Base-by-base conservation (phyloP, 2,113 vertebrate genomes). In the Lynx canadensis region DNA sequence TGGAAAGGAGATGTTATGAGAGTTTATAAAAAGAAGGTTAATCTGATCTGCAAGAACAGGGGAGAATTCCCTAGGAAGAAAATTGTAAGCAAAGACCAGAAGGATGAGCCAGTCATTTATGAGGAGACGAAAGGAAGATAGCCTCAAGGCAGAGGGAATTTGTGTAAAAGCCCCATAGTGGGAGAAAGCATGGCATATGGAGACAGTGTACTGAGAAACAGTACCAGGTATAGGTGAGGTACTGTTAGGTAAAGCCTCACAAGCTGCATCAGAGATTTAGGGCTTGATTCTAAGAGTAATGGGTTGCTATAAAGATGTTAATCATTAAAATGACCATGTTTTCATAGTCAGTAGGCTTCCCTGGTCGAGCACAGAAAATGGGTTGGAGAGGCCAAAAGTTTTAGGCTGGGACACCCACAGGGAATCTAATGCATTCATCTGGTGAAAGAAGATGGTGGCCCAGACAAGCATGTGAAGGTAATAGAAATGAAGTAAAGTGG, bases 11-110 rank as follows among this genome's bases (percentile, higher is more conserved):
- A 16, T 89, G 19, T 18, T 73, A 13, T 31, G 1, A 91, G 36
- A 84, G 50, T 23, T 88, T 84, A 80, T 10, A 52, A 45, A 78
- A 50, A 31, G 21, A 68, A 1, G 15, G 5, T 89, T 85, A 11
- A 68, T 48, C 4, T 57, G 4, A 36, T 92, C 33, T 48, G 5
- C 5, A 86, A 74, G 27, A 10, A n/a, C 52, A 57, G 36, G 18
- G 15, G 5, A 87, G 36, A 92, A 74, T 41, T 89, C 33, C 74
- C 19, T 68, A 25, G 27, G 84, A 90, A 87, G 10, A 89, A 93
- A 79, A 79, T 19, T 71, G n/a, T 92, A 83, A 93, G 10, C 27
- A 63, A 78, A 87, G 10, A 36, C 50, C 13, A 50, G 14, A 92
- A 79, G 8, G 9, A 36, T 48, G 45, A 33, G 25, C 2, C 13